Conservation (phyloP, 2,797 vertebrate genomes). For the Ceyx erithaca region DNA sequence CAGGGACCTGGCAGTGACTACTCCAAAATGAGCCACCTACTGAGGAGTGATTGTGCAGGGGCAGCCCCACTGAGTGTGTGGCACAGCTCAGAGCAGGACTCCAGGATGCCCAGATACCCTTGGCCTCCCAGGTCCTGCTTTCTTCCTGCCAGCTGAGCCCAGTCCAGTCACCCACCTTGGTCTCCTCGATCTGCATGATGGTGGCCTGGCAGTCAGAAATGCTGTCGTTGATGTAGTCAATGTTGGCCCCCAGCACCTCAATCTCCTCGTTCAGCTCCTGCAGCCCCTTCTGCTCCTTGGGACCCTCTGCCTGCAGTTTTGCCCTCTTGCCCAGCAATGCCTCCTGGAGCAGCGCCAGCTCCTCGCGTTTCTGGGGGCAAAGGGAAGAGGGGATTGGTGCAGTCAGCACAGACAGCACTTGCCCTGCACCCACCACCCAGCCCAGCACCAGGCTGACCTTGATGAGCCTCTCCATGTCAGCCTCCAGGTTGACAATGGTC, state of each 20-base stretch:
- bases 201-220: slow-evolving; percentile 97
- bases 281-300: slow-evolving; percentile 88
- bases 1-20: neutral
- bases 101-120: neutral
- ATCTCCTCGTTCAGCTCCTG: slow-evolving; percentile 95
- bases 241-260: slow-evolving; percentile 93
- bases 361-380: slow-evolving; percentile 91
- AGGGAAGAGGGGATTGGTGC: neutral
- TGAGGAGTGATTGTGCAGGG: neutral
- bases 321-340: slow-evolving; percentile 85
- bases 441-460: slow-evolving; percentile 78
- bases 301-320: slow-evolving; percentile 82
- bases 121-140: neutral
- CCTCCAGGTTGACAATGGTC: slow-evolving; percentile 93
- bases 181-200: slow-evolving; percentile 97
- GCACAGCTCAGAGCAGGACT: neutral
- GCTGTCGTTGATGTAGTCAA: slow-evolving; percentile 97
- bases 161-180: slow-evolving; percentile 83
- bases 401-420: fast-evolving
- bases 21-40: neutral
- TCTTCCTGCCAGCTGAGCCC: neutral
- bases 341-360: slow-evolving; percentile 92
- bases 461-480: slow-evolving; percentile 97
- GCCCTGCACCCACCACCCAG: fast-evolving
- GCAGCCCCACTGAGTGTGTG: neutral